Evolutionary conservation across 2,888 invertebrate species (phyloP).

Genomic region (Vanessa cardui): DNA sequence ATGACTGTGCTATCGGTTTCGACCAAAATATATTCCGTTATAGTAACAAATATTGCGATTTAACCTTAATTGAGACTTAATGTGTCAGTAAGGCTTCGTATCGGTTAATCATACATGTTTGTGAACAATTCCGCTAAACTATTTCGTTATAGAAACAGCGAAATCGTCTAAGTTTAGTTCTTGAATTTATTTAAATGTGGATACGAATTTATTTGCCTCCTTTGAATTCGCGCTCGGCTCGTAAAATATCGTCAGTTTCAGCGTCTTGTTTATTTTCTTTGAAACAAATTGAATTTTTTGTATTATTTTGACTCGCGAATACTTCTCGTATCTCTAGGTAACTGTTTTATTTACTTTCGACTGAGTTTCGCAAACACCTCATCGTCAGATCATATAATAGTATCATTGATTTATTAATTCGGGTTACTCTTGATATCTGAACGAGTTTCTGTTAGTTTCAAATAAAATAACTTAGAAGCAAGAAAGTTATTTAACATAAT

Average conservation of each 20-base stretch:
- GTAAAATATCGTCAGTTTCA: conserved; percentile 2
- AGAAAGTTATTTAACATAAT: too few species aligned
- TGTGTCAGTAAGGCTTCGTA: too few species aligned
- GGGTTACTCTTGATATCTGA: too few species aligned
- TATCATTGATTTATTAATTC: background rate
- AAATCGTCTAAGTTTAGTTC: background rate
- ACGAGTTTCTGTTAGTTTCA: too few species aligned
- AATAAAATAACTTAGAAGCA: too few species aligned
- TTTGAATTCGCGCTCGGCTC: background rate
- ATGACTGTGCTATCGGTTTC: background rate
- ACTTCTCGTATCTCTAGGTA: background rate
- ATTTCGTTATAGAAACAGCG: background rate
- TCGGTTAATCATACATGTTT: background rate
- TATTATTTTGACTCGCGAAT: background rate
- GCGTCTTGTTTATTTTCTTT: conserved; percentile 7
- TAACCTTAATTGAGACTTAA: too few species aligned
- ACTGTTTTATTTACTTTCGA: conserved; percentile 8
- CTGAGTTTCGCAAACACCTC: background rate
- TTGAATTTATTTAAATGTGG: conserved; percentile 3
- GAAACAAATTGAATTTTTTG: conserved; percentile 5
- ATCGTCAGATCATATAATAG: background rate
- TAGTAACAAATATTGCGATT: too few species aligned
- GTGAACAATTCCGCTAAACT: background rate
- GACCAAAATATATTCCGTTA: background rate
- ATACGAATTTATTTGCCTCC: background rate